Evolutionary conservation across 2,888 invertebrate species (phyloP).

Genomic region (Acheta domesticus): DNA sequence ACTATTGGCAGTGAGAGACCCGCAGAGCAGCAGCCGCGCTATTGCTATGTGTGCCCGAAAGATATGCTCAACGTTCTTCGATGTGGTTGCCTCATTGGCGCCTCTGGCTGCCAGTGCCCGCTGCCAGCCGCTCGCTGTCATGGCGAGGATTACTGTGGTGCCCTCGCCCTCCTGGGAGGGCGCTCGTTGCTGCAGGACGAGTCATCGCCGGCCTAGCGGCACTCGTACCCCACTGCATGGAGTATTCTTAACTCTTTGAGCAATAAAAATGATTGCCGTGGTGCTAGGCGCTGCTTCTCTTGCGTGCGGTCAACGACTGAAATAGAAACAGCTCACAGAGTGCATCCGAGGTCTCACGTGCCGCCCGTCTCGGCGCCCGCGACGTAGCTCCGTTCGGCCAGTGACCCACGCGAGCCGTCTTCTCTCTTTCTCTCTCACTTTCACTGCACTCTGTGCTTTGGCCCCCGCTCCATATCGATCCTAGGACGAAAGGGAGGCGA

Average conservation of each 20-base stretch:
- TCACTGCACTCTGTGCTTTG: background rate
- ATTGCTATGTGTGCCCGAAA: no score
- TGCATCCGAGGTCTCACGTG: background rate
- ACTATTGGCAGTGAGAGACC: no score
- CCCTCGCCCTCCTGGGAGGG: no score
- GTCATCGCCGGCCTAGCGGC: no score
- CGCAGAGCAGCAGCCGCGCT: no score
- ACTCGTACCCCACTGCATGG: background rate
- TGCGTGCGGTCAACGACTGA: background rate
- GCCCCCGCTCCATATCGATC: background rate
- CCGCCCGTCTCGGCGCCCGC: background rate
- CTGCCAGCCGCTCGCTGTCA: no score
- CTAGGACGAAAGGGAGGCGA: background rate
- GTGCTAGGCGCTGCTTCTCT: background rate
- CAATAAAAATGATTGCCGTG: slow-evolving; percentile 6
- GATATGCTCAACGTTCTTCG: no score
- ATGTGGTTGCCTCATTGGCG: no score
- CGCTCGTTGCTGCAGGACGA: no score
- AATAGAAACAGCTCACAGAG: background rate
- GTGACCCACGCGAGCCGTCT: background rate
- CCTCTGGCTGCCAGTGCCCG: no score
- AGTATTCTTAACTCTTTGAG: slow-evolving; percentile 3
- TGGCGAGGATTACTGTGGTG: no score
- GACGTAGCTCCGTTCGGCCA: background rate
- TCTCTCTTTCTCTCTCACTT: background rate